Conservation (phyloP, 2,113 vertebrate genomes). For the Ictalurus punctatus region DNA sequence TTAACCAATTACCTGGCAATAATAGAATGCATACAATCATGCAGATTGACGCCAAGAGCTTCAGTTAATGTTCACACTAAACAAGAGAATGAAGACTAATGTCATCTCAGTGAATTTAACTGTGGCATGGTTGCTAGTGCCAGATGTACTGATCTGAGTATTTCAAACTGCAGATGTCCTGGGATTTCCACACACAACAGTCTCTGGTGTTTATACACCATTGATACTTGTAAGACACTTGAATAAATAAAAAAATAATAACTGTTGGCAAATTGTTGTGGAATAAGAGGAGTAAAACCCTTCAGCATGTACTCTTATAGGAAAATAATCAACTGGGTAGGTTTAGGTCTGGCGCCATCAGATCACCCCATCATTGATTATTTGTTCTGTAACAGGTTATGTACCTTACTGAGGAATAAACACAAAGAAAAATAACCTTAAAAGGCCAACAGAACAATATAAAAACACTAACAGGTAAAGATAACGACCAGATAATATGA, state of each 20-base stretch:
- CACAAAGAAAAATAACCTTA: not conserved
- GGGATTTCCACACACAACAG: not conserved
- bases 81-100: not conserved
- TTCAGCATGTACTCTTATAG: not conserved
- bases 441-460: not conserved
- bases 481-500: not conserved
- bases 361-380: not conserved
- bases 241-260: not conserved
- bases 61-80: not conserved
- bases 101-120: not conserved
- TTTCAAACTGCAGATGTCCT: not conserved
- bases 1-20: too few species aligned
- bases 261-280: not conserved
- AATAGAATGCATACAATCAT: not conserved
- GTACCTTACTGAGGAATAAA: not conserved
- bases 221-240: not conserved
- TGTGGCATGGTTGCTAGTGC: not conserved
- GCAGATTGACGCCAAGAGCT: not conserved
- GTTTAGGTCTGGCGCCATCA: not conserved
- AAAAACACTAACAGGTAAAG: not conserved
- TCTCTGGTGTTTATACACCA: not conserved
- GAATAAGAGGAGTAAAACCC: not conserved
- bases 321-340: not conserved
- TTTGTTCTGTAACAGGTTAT: not conserved
- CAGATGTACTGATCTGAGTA: not conserved